Evolutionary conservation across 2,113 vertebrate genomes (phyloP).

Genomic region (zebrafish (Danio rerio)): GRCz12tu NC_133187.1:22679501-22680000

Average conservation of each 20-base stretch:
- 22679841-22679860: not conserved
- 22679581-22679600: slow-evolving; percentile 1
- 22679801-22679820: not conserved
- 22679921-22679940: not conserved
- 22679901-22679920: not conserved
- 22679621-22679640: not conserved
- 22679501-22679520: not conserved
- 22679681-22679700: not conserved
- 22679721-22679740: not conserved
- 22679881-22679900: not conserved
- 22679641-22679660: not conserved
- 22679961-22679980: not conserved
- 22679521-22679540: not conserved
- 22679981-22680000: not conserved
- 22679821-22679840: not conserved
- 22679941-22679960: not conserved
- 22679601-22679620: not conserved
- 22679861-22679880: not conserved
- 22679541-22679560: slow-evolving; percentile 12
- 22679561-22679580: not conserved
- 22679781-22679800: not conserved
- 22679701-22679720: not conserved
- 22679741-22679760: not conserved
- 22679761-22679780: not conserved
- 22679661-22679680: not conserved